Evolutionary conservation across 1,140 invertebrate species (phyloP).

Genomic region (Cryptotermes secundus): DNA sequence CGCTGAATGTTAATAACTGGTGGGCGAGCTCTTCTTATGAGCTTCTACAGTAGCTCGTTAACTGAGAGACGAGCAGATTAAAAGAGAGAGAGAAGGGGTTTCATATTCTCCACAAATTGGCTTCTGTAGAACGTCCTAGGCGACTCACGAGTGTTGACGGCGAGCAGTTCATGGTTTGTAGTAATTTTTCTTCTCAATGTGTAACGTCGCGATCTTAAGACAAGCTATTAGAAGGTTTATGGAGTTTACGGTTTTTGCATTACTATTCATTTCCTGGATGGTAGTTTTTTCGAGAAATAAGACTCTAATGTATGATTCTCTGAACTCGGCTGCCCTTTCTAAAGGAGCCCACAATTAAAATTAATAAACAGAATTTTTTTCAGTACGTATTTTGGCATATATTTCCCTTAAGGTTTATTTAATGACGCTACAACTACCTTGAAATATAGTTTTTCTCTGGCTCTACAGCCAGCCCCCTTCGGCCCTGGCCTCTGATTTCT

Average conservation of each 20-base stretch:
- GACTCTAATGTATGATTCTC: too few species aligned
- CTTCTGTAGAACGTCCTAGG: not conserved
- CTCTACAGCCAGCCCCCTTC: too few species aligned
- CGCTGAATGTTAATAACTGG: not conserved
- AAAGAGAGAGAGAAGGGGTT: not conserved
- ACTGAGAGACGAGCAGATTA: not conserved
- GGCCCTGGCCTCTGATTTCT: too few species aligned
- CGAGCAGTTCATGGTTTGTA: not conserved
- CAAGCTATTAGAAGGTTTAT: not conserved
- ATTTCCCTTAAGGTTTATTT: too few species aligned
- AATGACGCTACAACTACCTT: too few species aligned
- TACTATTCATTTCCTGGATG: too few species aligned
- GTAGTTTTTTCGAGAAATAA: too few species aligned
- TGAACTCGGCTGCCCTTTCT: too few species aligned
- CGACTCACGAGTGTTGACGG: not conserved
- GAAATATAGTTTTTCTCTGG: too few species aligned
- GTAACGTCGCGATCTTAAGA: not conserved
- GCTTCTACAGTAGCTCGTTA: not conserved
- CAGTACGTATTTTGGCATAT: too few species aligned
- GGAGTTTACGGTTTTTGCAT: not conserved
- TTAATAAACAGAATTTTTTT: too few species aligned
- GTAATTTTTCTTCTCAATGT: not conserved
- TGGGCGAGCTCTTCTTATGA: not conserved
- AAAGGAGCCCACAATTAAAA: too few species aligned
- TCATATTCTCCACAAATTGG: conserved; percentile 9